Evolutionary conservation across 2,888 invertebrate species (phyloP), one percentile per base, ranked within the genome.

Genomic region (Dryobotodes eremita): DNA sequence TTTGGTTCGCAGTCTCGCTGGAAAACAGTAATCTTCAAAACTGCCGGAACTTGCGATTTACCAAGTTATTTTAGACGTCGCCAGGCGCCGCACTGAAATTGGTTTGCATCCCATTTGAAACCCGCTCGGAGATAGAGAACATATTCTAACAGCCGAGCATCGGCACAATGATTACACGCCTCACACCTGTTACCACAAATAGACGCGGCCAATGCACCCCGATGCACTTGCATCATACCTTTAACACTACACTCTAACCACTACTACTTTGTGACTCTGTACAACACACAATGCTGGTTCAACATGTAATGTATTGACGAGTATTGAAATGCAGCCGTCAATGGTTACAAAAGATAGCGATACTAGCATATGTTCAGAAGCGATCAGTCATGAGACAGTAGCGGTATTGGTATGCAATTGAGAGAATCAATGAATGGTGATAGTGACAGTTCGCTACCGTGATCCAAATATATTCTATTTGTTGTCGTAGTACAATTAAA

Each of bases 401-500:
- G 65, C 85, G 89, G 93, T 94, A 95, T 95, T 91, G 95, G 94
- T 92, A 94, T 94, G 90, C 91, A 90, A 94, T 94, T 93, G 93
- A 92, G 86, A 85, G 86, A 90, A 94, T 94, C 94, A 92, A 93
- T 95, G 94, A 94, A 94, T 93, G 93, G 90, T 79, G 69, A 80
- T 87, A 82, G 84, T 79, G 85, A 86, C 89, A 89, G 65, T 81
- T 85, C 57, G 61, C 77, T 86, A 65, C 74, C 72, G 86, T 83
- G 82, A 75, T 79, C 82, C 79, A 85, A 84, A 83, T 81, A 80
- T 84, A 86, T 79, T 73, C 71, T 83, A 77, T 84, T 86, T 86
- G 85, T 87, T 86, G 86, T 88, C 71, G 83, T 79, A 81, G 88
- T 86, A 85, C 87, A 86, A 83, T 89, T 88, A 86, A 88, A 87